Evolutionary conservation across 2,888 invertebrate species (phyloP).

Genomic region (Camponotus fellah): DNA sequence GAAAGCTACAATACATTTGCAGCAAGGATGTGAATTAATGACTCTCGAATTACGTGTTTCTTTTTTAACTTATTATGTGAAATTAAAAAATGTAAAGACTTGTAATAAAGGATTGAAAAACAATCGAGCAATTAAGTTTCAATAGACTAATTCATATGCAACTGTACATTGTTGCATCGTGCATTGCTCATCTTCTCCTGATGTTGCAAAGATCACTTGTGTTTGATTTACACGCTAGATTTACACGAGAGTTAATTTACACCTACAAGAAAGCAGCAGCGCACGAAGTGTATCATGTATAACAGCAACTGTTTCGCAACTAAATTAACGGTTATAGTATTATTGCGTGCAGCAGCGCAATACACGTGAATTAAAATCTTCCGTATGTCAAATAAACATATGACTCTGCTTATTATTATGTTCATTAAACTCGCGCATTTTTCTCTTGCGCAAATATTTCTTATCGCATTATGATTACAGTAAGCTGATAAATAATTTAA

Average conservation of each 20-base stretch:
- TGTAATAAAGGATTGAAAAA: constrained; percentile 15
- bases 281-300: constrained; percentile 51
- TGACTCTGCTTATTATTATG: constrained; percentile 36
- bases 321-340: constrained; percentile 56
- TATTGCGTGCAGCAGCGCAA: constrained; percentile 47
- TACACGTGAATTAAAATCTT: constrained; percentile 42
- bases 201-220: constrained; percentile 28
- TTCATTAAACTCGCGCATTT: constrained; percentile 12
- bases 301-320: constrained; percentile 52
- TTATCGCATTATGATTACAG: neutral
- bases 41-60: neutral
- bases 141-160: neutral
- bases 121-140: constrained; percentile 33
- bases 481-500: constrained; percentile 1
- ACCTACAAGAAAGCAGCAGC: constrained; percentile 51
- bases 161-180: constrained; percentile 12
- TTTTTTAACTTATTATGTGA: neutral
- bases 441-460: neutral
- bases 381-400: constrained; percentile 36
- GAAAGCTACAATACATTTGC: neutral
- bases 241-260: constrained; percentile 55
- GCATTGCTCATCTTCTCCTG: constrained; percentile 21
- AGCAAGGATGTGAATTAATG: neutral
- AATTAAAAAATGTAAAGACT: neutral
- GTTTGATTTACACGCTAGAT: constrained; percentile 55